These are phyloP conservation scores for Myripristis murdjan DNA, from an alignment of 2,797 vertebrate species.

Conservation along the genomic window DNA sequence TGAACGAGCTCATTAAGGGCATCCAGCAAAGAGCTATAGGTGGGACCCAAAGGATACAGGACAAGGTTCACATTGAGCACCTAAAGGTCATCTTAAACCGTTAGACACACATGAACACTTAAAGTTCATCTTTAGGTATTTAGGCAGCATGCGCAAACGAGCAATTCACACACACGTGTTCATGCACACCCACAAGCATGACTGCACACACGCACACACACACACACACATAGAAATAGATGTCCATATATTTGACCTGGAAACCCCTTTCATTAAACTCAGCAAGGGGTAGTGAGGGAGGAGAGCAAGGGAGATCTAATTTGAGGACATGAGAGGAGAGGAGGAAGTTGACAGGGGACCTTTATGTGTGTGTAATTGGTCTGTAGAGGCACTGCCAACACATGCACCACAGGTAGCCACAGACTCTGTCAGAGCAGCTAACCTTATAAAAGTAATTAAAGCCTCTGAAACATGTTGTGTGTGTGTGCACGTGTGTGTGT, in stretches of 20 bases:
- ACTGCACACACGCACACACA: slow-evolving; percentile 16
- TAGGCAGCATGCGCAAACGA: no score
- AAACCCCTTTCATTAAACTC: slow-evolving; percentile 63
- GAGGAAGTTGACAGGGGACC: slow-evolving; percentile 61
- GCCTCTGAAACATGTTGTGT: slow-evolving; percentile 32
- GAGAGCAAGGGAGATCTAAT: slow-evolving; percentile 52
- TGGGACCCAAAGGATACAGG: slow-evolving; percentile 2
- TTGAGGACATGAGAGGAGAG: slow-evolving; percentile 72
- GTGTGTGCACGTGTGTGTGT: slow-evolving; percentile 16
- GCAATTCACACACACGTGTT: no score
- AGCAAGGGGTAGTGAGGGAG: slow-evolving; percentile 49
- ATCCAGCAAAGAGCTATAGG: slow-evolving; percentile 14
- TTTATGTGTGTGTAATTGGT: slow-evolving; percentile 74
- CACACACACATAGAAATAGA: slow-evolving; percentile 31
- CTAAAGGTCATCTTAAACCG: slow-evolving; percentile 37
- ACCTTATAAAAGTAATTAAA: slow-evolving; percentile 73
- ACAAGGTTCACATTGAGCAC: slow-evolving; percentile 15
- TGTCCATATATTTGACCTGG: slow-evolving; percentile 55
- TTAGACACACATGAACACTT: slow-evolving; percentile 31
- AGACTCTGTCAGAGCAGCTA: slow-evolving; percentile 54
- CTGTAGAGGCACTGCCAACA: slow-evolving; percentile 59
- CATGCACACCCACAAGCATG: slow-evolving; percentile 12
- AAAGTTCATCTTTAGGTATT: slow-evolving; percentile 47
- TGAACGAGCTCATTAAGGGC: slow-evolving; percentile 27
- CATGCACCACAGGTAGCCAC: slow-evolving; percentile 64